These are phyloP conservation scores for Pararge aegeria DNA, from an alignment of 1,140 invertebrate genomes.

Conservation along the genomic window DNA sequence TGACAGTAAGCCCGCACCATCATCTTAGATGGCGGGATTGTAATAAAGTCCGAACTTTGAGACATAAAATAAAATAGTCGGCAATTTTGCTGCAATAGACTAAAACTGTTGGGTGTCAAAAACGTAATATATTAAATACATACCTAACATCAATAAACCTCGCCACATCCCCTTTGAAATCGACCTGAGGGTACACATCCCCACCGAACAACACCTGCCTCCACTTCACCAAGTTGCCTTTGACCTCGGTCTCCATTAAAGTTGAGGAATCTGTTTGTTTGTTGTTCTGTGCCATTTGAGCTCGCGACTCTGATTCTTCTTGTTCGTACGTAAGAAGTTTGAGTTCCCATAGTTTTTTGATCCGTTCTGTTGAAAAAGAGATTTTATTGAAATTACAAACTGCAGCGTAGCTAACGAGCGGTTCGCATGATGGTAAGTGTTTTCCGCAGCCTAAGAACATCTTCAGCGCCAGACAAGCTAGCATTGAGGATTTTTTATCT, in stretches of 20 bases:
- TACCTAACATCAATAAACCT: constrained; percentile 66
- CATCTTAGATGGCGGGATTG: too few relatives aligned
- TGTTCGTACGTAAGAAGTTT: constrained; percentile 74
- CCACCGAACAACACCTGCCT: constrained; percentile 52
- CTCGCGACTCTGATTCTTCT: constrained; percentile 77
- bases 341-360: constrained; percentile 69
- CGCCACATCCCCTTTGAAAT: constrained; percentile 58
- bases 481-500: too few relatives aligned
- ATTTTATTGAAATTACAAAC: too few relatives aligned
- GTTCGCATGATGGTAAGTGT: too few relatives aligned
- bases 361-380: constrained; percentile 55
- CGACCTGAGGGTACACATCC: constrained; percentile 44
- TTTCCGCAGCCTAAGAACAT: too few relatives aligned
- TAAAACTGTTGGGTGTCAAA: too few relatives aligned
- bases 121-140: not conserved
- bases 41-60: too few relatives aligned
- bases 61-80: too few relatives aligned
- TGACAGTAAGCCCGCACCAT: too few relatives aligned
- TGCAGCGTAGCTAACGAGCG: too few relatives aligned
- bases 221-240: constrained; percentile 47
- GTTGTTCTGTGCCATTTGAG: constrained; percentile 54
- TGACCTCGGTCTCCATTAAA: constrained; percentile 29
- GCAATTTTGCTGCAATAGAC: too few relatives aligned
- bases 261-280: constrained; percentile 10
- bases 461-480: too few relatives aligned